Conservation (phyloP, 2,888 invertebrate genomes). For the Apamea monoglypha region DNA sequence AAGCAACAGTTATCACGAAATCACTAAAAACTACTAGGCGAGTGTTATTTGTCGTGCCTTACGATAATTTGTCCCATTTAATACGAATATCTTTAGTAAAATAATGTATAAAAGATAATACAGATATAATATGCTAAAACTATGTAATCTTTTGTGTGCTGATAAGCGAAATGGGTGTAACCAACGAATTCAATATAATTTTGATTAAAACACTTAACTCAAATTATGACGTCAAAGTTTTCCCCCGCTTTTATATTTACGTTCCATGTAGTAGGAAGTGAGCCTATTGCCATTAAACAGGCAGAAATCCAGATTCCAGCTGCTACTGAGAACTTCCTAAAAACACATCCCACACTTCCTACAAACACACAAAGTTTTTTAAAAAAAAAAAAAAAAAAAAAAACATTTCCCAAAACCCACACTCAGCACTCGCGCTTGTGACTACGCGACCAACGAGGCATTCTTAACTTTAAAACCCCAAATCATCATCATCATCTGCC, state of each 20-base stretch:
- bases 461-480: not conserved
- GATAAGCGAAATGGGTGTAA: slow-evolving; percentile 28
- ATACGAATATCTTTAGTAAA: slow-evolving; percentile 38
- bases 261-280: too few relatives aligned
- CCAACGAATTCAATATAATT: slow-evolving; percentile 3
- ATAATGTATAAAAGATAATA: slow-evolving; percentile 30
- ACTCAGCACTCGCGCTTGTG: not conserved
- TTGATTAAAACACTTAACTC: not conserved
- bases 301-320: not conserved
- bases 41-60: not conserved
- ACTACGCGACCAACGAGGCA: too few relatives aligned
- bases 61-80: slow-evolving; percentile 38
- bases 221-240: not conserved
- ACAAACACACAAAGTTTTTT: too few relatives aligned
- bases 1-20: slow-evolving; percentile 17
- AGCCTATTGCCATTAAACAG: not conserved
- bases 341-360: too few relatives aligned
- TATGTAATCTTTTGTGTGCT: slow-evolving; percentile 15
- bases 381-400: too few relatives aligned
- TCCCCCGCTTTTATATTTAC: too few relatives aligned
- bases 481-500: too few relatives aligned
- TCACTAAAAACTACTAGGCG: not conserved
- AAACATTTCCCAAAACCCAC: too few relatives aligned
- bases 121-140: slow-evolving; percentile 33
- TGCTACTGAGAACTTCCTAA: not conserved